Conservation (phyloP, 2,888 invertebrate genomes). For the Chrysina gloriosa region DNA sequence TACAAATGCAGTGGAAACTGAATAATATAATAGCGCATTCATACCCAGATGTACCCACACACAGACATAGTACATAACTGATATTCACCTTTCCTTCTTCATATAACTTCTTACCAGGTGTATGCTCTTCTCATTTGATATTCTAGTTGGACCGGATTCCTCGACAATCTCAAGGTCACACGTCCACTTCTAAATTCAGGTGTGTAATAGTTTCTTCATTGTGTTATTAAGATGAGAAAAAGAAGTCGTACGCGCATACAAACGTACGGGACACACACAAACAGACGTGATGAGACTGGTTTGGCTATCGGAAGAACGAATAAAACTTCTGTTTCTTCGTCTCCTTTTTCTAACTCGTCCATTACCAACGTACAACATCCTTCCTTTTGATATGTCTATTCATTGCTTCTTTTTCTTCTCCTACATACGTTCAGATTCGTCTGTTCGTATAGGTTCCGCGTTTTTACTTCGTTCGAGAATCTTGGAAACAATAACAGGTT, state of each 20-base stretch:
- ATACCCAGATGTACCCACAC: neutral
- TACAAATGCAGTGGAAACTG: neutral
- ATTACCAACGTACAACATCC: neutral
- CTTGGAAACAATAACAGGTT: slow-evolving; percentile 16
- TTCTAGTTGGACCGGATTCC: slow-evolving; percentile 45
- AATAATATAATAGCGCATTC: neutral
- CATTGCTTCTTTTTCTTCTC: neutral
- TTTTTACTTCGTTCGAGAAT: neutral
- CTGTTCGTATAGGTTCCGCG: neutral
- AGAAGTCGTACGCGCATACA: neutral
- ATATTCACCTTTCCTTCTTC: slow-evolving; percentile 1
- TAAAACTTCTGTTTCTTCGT: too few relatives aligned
- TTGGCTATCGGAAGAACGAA: too few relatives aligned
- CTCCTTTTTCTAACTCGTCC: neutral
- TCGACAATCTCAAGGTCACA: slow-evolving; percentile 42
- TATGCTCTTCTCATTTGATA: slow-evolving; percentile 42
- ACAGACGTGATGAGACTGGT: too few relatives aligned
- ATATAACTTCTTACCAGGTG: slow-evolving; percentile 32
- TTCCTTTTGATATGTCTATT: slow-evolving; percentile 13
- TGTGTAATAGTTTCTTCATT: slow-evolving; percentile 42
- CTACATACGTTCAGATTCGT: neutral
- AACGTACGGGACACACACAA: neutral
- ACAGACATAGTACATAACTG: neutral
- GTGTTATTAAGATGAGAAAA: slow-evolving; percentile 34
- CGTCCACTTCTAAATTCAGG: slow-evolving; percentile 40